phyloP scores from a whole-genome alignment of 2,797 vertebrate species.

The Hipposideros larvatus region DNA sequence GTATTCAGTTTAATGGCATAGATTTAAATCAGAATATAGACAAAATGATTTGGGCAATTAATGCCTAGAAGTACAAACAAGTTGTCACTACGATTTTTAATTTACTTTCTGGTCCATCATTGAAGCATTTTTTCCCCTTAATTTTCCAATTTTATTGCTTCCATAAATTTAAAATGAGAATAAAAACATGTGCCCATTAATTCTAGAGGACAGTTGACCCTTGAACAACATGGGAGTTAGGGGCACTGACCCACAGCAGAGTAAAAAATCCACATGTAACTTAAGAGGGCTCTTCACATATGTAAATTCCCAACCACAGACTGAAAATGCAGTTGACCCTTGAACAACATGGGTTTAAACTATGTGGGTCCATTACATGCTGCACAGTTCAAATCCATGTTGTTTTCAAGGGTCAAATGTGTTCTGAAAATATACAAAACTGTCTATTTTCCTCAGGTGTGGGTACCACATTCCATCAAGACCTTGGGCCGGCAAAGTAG shows the following conservation, averaged over 20 bases:
- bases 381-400: not conserved
- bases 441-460: not conserved
- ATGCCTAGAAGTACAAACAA: not conserved
- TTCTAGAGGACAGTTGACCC: not conserved
- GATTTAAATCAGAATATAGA: not conserved
- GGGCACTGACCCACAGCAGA: not conserved
- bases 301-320: not conserved
- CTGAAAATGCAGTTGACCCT: not conserved
- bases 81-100: not conserved
- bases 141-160: not conserved
- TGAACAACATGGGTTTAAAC: not conserved
- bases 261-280: not conserved
- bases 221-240: not conserved
- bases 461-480: not conserved
- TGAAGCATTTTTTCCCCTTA: not conserved
- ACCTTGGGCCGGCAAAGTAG: not conserved
- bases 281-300: not conserved
- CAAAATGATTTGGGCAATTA: not conserved
- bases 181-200: not conserved
- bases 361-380: not conserved
- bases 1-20: not conserved
- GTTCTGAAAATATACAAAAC: not conserved
- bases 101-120: not conserved
- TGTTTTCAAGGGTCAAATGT: not conserved
- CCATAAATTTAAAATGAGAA: not conserved